Percentiles rank a stretch among this genome's conserved stretches.
Evolutionary conservation across 2,797 vertebrate species (phyloP).

Genomic region (Phalloptychus januarius): DNA sequence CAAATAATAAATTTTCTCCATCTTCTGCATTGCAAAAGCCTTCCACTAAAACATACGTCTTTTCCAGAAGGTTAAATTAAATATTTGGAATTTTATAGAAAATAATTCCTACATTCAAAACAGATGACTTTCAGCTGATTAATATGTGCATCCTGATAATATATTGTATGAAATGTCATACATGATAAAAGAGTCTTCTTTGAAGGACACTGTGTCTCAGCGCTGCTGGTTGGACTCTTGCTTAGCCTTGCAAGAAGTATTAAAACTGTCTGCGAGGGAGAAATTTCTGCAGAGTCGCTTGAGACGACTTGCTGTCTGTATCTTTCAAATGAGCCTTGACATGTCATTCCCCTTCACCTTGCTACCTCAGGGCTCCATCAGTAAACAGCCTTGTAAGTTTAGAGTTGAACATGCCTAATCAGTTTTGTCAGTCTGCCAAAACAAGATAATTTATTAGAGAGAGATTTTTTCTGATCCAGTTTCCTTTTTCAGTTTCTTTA

Average conservation of each 20-base stretch:
- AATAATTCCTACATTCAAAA: not conserved
- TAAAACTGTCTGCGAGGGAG: slow-evolving; percentile 45
- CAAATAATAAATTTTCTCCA: not conserved
- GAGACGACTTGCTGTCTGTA: slow-evolving; percentile 44
- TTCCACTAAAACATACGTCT: slow-evolving; percentile 9
- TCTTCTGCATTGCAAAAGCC: not conserved
- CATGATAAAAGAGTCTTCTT: slow-evolving; percentile 13
- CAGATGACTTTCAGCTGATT: not conserved
- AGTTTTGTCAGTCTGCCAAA: slow-evolving; percentile 25
- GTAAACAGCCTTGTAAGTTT: slow-evolving; percentile 52
- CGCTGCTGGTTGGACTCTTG: slow-evolving; percentile 21
- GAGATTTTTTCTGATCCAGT: not conserved
- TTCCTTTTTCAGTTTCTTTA: not conserved
- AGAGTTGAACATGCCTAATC: slow-evolving; percentile 32
- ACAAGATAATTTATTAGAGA: slow-evolving; percentile 6
- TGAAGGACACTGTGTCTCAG: slow-evolving; percentile 11
- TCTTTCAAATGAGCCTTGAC: slow-evolving; percentile 67
- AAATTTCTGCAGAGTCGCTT: slow-evolving; percentile 47
- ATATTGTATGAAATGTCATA: not conserved
- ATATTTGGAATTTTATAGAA: not conserved
- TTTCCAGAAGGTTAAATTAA: slow-evolving; percentile 5
- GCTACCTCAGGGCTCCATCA: slow-evolving; percentile 53
- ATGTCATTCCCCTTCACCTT: slow-evolving; percentile 68
- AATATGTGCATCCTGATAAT: not conserved
- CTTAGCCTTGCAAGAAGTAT: slow-evolving; percentile 41